Evolutionary conservation across 1,140 invertebrate genomes (phyloP), one percentile per base, ranked within the genome.

Genomic region (Camponotus vicinus): DNA sequence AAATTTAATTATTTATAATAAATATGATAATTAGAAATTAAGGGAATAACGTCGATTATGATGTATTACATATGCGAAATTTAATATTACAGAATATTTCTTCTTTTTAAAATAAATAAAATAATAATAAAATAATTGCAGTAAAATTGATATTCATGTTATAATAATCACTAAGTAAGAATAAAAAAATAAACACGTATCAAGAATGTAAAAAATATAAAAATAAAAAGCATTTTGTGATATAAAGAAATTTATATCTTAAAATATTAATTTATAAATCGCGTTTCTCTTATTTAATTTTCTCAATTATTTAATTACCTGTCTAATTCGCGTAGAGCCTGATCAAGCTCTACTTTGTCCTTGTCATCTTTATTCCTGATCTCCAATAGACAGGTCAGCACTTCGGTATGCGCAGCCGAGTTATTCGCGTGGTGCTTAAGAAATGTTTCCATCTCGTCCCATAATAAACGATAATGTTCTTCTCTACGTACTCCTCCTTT

Each of bases 401-500:
- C 96, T 90, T 97, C 96, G 69, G 96, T 96, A 93, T 99, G 98
- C 83, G 96, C 90, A 61, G 96, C 84, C 87, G 97, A 96, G 21
- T 96, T 94, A 69, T 85, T 93, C 0, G 97, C 96, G 92, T 99
- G 97, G 8, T 97, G 96, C 79, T 97, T 97, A 0, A 99, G 94
- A 78, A 99, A 96, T 13, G 96, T 97, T 94, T 99, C 98, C 42
- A 99, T 93, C 93, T 99, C 99, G 59, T 96, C 96, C 97, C 98
- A 99, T 92, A 99, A 96, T 64, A 98, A 96, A 77, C 97, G 96
- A 95, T 99, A 99, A 90, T 99, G 98, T 91, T 99, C 98, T 89
- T 99, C 98, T 57, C 97, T 96, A 61, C 97, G 97, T 45, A 93
- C 92, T 11, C 96, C 95, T 27, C 96, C 96, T 91, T 96, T 97